Evolutionary conservation across 2,888 invertebrate species (phyloP), one percentile per base, ranked within the genome.

Genomic region (Neelides folsomi): DNA sequence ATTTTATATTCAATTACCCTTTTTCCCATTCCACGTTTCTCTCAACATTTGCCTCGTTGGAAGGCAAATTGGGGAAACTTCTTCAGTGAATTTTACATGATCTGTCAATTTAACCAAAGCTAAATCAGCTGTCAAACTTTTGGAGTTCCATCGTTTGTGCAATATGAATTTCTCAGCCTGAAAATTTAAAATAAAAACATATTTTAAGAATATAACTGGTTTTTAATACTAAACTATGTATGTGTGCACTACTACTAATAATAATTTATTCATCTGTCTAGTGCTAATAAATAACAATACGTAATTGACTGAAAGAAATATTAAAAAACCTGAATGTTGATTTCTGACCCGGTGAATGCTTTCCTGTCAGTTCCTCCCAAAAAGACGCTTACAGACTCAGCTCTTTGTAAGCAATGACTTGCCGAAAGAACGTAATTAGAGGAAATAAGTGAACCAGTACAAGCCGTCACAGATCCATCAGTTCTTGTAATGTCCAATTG

Each of bases 101-200:
- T 63, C 55, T 0, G 64, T 59, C 18, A 64, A 47, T 40, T 63
- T 61, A 1, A 64, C 54, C 27, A 64, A 47, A 3, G 61, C 62
- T 18, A 64, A 56, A 37, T 64, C 64, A 1, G 56, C 61, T 8
- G 55, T 43, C 3, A 64, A 45, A n/a, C 59, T 57, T 20, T 51
- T 52, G 7, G 56, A 51, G 40, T 61, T 61, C 64, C 64, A 64
- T 15, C 57, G 53, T 13, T 53, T 52, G 43, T 64, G 64, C 5
- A 64, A 49, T 40, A 64, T 62, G 42, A 60, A 64, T 40, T 63
- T 62, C 45, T 63, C 64, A 6, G 62, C 64, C 59, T 63, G 19
- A 1, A 52, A n/a, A 42, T 35, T 27, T 46, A 16, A n/a, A n/a
- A n/a, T n/a, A n/a, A n/a, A n/a, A n/a, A n/a, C n/a, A n/a, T n/a